Conservation (phyloP, 1,140 invertebrate genomes). For the Thaumetopoea pityocampa region DNA sequence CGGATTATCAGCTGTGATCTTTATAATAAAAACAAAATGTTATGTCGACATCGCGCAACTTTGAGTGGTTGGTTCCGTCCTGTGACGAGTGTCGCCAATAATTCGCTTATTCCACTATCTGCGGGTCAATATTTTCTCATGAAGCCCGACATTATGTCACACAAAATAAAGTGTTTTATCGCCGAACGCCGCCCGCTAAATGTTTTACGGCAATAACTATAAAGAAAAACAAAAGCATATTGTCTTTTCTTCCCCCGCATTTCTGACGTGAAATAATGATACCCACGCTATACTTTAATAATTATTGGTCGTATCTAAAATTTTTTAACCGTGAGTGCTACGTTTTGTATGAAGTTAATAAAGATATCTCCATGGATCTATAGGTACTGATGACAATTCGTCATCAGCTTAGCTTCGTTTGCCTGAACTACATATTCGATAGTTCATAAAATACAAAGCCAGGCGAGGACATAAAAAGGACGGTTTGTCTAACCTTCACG, state of each 20-base stretch:
- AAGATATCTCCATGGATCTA: conserved; percentile 25
- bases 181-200: conserved; percentile 56
- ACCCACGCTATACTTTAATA: conserved; percentile 65
- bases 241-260: conserved; percentile 54
- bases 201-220: conserved; percentile 73
- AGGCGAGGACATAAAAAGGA: no score
- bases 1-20: conserved; percentile 8
- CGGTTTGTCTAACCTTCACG: no score
- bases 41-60: conserved; percentile 8
- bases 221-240: conserved; percentile 74
- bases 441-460: no score
- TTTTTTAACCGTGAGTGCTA: conserved; percentile 37
- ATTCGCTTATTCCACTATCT: conserved; percentile 70
- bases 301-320: conserved; percentile 57
- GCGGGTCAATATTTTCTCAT: conserved; percentile 74
- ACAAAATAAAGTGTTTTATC: conserved; percentile 75
- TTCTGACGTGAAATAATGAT: conserved; percentile 64
- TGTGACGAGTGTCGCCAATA: conserved; percentile 46
- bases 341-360: conserved; percentile 42
- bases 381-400: no score
- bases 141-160: conserved; percentile 72
- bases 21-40: conserved; percentile 21
- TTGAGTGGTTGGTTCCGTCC: conserved; percentile 34
- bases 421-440: no score
- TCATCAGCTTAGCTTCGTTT: no score